A percentile compares a stretch with the other conserved stretches of the same genome.
Evolutionary conservation across 2,888 invertebrate genomes (phyloP).

Genomic region (Eupithecia dodoneata): DNA sequence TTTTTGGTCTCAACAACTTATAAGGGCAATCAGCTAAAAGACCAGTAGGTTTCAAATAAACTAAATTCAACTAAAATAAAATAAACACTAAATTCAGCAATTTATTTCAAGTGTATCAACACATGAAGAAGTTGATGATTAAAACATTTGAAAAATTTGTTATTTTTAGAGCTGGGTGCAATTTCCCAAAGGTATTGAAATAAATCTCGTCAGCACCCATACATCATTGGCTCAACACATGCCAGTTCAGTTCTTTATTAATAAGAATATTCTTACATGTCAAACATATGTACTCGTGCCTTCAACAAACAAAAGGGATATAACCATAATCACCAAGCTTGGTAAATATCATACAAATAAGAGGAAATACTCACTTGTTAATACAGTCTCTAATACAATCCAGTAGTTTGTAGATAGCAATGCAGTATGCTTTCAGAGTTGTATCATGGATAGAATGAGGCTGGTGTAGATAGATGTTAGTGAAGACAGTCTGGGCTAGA

Average conservation of each 20-base stretch:
- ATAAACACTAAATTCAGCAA: background rate
- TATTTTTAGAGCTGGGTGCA: background rate
- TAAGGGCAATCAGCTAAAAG: background rate
- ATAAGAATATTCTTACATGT: no score
- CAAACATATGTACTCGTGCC: background rate
- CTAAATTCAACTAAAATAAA: no score
- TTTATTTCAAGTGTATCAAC: background rate
- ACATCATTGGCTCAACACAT: background rate
- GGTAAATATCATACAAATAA: background rate
- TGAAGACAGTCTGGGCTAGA: constrained; percentile 98
- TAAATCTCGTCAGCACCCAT: no score
- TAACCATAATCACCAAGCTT: background rate
- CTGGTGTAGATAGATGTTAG: constrained; percentile 96
- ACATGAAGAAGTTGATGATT: no score
- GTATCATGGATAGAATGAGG: constrained; percentile 93
- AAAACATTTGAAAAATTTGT: no score
- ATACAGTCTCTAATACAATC: constrained; percentile 95
- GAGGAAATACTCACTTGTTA: constrained; percentile 86
- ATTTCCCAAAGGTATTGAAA: background rate
- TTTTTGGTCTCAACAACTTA: background rate
- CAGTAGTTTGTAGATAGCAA: constrained; percentile 94
- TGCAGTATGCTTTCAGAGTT: constrained; percentile 92
- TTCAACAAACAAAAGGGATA: background rate
- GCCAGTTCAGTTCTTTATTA: no score
- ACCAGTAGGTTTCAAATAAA: background rate